Conservation (phyloP, 2,888 invertebrate genomes). For the Morpho deidamia region DNA sequence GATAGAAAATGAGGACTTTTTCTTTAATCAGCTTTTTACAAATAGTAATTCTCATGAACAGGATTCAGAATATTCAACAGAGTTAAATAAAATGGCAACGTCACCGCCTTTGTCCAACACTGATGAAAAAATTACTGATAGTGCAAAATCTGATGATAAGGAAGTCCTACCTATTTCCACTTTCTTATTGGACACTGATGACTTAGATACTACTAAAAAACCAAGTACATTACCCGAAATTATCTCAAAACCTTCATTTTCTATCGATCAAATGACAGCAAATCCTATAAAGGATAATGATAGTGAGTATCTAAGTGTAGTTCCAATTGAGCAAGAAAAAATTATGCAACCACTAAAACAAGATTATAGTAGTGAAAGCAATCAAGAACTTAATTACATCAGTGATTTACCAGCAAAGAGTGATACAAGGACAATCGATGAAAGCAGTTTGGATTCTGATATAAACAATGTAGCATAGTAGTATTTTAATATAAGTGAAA, state of each 20-base stretch:
- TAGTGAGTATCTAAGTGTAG: slow-evolving; percentile 53
- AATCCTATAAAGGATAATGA: slow-evolving; percentile 30
- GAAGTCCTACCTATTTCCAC: slow-evolving; percentile 44
- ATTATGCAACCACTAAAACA: slow-evolving; percentile 44
- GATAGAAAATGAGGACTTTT: slow-evolving; percentile 29
- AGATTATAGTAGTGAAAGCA: slow-evolving; percentile 47
- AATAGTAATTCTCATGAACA: slow-evolving; percentile 31
- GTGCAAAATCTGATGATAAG: slow-evolving; percentile 22
- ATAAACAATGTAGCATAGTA: slow-evolving; percentile 58
- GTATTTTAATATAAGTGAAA: slow-evolving; percentile 31
- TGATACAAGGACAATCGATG: slow-evolving; percentile 65
- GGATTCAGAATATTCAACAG: slow-evolving; percentile 25
- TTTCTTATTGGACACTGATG: slow-evolving; percentile 64
- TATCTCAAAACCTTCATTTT: slow-evolving; percentile 23
- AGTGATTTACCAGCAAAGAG: slow-evolving; percentile 69
- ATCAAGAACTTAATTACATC: slow-evolving; percentile 60
- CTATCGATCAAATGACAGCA: slow-evolving; percentile 17
- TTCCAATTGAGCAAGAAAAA: slow-evolving; percentile 49
- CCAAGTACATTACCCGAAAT: slow-evolving; percentile 24
- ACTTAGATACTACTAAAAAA: slow-evolving; percentile 44
- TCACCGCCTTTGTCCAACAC: slow-evolving; percentile 5
- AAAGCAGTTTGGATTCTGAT: slow-evolving; percentile 53
- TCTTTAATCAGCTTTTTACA: slow-evolving; percentile 35
- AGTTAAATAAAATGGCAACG: slow-evolving; percentile 16
- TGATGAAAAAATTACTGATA: slow-evolving; percentile 10